Percentiles rank a stretch among this genome's conserved stretches.
Conservation (phyloP, 2,888 invertebrate species). For the Geotrupes spiniger region DNA sequence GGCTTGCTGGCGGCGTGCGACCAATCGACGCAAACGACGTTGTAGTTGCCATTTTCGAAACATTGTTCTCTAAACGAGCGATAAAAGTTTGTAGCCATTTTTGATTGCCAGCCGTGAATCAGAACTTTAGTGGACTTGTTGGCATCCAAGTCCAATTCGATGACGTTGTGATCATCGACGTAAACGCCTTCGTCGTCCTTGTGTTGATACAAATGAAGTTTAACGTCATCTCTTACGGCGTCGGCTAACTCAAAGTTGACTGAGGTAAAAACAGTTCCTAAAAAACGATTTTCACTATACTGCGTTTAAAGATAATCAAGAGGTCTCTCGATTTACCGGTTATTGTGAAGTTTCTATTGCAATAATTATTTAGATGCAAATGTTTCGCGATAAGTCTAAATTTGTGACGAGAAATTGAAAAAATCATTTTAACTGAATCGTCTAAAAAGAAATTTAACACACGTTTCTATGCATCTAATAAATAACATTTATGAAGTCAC, state of each 20-base stretch:
- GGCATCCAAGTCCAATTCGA: background rate
- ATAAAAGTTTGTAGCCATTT: slow-evolving; percentile 16
- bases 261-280: background rate
- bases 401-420: too few relatives aligned
- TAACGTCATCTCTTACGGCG: slow-evolving; percentile 2
- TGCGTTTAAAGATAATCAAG: too few relatives aligned
- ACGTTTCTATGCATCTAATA: too few relatives aligned
- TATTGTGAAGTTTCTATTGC: too few relatives aligned
- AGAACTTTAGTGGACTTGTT: slow-evolving; percentile 19
- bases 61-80: slow-evolving; percentile 14
- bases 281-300: too few relatives aligned
- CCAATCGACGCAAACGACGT: slow-evolving; percentile 23
- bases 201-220: background rate
- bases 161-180: background rate
- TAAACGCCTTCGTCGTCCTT: background rate
- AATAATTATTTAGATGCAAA: too few relatives aligned
- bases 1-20: slow-evolving; percentile 13
- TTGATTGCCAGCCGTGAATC: slow-evolving; percentile 23
- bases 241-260: slow-evolving; percentile 5
- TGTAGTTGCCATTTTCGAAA: slow-evolving; percentile 18
- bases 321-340: too few relatives aligned
- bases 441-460: too few relatives aligned
- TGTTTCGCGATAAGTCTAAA: too few relatives aligned
- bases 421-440: too few relatives aligned
- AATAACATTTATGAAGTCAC: too few relatives aligned